Base-by-base conservation (phyloP, 2,113 vertebrate species). In the Caracal caracal region DNA sequence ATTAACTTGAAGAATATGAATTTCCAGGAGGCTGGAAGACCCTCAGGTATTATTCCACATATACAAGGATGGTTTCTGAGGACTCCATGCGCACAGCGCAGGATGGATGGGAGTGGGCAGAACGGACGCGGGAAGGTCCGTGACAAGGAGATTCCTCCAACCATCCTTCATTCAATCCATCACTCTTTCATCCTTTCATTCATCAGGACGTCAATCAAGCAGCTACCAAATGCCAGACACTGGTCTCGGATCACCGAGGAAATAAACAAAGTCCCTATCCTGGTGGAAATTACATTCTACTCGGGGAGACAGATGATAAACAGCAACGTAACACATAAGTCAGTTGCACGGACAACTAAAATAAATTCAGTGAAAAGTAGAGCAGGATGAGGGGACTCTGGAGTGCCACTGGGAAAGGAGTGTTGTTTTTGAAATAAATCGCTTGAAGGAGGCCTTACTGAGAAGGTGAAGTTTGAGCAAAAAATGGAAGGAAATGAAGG, bases 1-100 rank as follows among this genome's bases (percentile, higher is more conserved):
- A 94, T 84, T 83, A 61, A 93, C 75, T 68, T 37, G 51, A 56
- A 65, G 56, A 95, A 92, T 49, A 80, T 22, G 28, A 53, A 71
- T 83, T 90, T 82, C 81, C 56, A 40, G 63, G 61, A 87, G 12
- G 51, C 40, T 68, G 24, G 49, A 88, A 51, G 70, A 1, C 68
- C 66, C 79, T 65, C 16, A 17, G 47, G 26, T 68, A 35, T 73
- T 61, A 79, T 59, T 89, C 20, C 10, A 28, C 3, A 7, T 40
- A 24, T 43, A 47, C 0, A 49, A 49, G 37, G n/a, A 81, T 16
- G 5, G 33, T 61, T 97, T 75, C 90, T 63, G 56, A 56, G 17
- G 76, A 37, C 30, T 22, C 8, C 16, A 28, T 76, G 30, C 49
- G 17, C 49, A 37, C 61, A 73, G 19, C 47, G 63, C 43, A 83